These are phyloP conservation scores for Eulithis prunata DNA, from an alignment of 2,888 invertebrate genomes.

Conservation along the genomic window DNA sequence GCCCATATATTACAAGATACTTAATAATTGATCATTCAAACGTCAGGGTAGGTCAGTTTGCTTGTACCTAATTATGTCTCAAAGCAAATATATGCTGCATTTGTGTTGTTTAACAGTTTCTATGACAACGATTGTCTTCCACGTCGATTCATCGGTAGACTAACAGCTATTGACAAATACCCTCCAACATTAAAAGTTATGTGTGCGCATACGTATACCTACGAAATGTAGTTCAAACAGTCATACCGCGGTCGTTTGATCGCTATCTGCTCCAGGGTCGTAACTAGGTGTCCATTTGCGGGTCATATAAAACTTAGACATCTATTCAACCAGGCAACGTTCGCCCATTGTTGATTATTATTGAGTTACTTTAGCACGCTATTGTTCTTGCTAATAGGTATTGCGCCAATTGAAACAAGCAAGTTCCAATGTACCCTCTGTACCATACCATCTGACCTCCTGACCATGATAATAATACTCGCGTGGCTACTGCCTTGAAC, in stretches of 20 bases:
- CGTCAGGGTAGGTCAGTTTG: neutral
- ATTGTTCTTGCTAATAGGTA: too few relatives aligned
- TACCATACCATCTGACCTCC: too few relatives aligned
- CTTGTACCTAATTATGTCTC: constrained; percentile 29
- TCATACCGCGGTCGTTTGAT: constrained; percentile 62
- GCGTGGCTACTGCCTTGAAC: too few relatives aligned
- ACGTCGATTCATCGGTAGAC: constrained; percentile 65
- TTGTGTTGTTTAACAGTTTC: constrained; percentile 72
- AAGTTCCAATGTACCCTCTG: too few relatives aligned
- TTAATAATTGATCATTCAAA: neutral
- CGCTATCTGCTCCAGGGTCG: constrained; percentile 43
- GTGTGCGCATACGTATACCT: constrained; percentile 47
- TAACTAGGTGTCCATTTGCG: neutral
- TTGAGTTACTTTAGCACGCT: too few relatives aligned
- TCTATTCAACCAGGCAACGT: too few relatives aligned
- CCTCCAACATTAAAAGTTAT: constrained; percentile 54
- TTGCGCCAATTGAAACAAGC: too few relatives aligned
- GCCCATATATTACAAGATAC: neutral
- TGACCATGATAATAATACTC: too few relatives aligned
- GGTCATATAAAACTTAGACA: too few relatives aligned
- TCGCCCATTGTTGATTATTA: too few relatives aligned
- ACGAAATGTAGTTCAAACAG: constrained; percentile 61
- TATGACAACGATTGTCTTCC: constrained; percentile 75
- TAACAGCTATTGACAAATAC: constrained; percentile 79
- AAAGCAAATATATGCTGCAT: constrained; percentile 47